Percentiles rank a stretch among this genome's conserved stretches.
phyloP scores from a whole-genome alignment of 2,888 invertebrate genomes.

The Melipona beecheii region DNA sequence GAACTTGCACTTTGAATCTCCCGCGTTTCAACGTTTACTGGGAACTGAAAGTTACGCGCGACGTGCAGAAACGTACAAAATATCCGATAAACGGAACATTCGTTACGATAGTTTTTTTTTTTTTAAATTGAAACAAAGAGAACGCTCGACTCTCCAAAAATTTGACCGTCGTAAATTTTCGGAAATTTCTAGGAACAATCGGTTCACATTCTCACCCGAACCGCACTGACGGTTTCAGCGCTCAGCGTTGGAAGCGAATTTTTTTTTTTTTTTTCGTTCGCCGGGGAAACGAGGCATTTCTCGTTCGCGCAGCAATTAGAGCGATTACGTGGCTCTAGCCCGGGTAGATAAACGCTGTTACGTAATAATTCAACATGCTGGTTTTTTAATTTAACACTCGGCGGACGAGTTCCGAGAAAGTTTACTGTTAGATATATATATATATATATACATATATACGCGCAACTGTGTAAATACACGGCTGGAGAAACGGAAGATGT shows the following conservation, averaged over 20 bases:
- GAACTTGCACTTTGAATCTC: too few relatives aligned
- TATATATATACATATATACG: background rate
- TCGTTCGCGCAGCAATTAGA: constrained; percentile 9
- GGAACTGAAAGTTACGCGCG: too few relatives aligned
- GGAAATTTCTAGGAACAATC: too few relatives aligned
- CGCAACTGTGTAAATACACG: constrained; percentile 40
- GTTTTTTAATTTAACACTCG: constrained; percentile 28
- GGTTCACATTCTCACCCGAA: too few relatives aligned
- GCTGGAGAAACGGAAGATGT: background rate
- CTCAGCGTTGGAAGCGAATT: background rate
- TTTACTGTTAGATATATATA: constrained; percentile 24
- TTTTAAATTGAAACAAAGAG: too few relatives aligned
- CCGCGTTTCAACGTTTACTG: too few relatives aligned
- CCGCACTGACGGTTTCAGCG: too few relatives aligned
- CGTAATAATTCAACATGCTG: constrained; percentile 37
- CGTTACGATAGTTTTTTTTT: too few relatives aligned
- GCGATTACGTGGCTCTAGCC: constrained; percentile 22
- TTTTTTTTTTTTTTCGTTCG: background rate
- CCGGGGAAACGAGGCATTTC: constrained; percentile 19
- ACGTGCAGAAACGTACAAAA: too few relatives aligned
- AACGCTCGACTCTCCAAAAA: too few relatives aligned
- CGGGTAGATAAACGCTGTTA: constrained; percentile 36
- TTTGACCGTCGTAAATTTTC: too few relatives aligned
- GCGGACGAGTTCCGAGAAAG: constrained; percentile 38
- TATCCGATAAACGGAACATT: too few relatives aligned